A percentile compares a stretch with the other conserved stretches of the same genome.
phyloP scores from a whole-genome alignment of 2,797 vertebrate genomes.

The Chelmon rostratus region DNA sequence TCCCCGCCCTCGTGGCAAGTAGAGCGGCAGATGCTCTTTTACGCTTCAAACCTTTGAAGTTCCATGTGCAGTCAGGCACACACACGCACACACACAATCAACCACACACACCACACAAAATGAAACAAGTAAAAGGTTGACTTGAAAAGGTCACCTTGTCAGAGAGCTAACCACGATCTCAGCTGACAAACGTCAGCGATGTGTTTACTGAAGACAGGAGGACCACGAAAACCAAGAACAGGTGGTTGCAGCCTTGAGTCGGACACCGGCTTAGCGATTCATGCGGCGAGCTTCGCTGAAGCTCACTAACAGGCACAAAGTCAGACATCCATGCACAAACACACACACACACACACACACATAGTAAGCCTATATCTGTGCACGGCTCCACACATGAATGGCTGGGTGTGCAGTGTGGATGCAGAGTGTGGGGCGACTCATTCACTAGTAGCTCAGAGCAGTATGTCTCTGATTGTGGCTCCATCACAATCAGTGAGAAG shows the following conservation, averaged over 20 bases:
- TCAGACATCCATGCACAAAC: background rate
- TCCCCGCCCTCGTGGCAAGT: slow-evolving; percentile 47
- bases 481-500: slow-evolving; percentile 22
- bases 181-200: slow-evolving; percentile 54
- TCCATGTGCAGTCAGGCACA: slow-evolving; percentile 1
- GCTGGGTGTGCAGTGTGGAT: slow-evolving; percentile 12
- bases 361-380: background rate
- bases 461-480: slow-evolving; percentile 20
- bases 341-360: background rate
- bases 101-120: slow-evolving; percentile 27
- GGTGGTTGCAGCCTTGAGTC: slow-evolving; percentile 3
- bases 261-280: background rate
- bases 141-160: slow-evolving; percentile 63
- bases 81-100: slow-evolving; percentile 25
- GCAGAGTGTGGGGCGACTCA: background rate
- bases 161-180: slow-evolving; percentile 42
- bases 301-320: background rate
- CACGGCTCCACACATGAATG: background rate
- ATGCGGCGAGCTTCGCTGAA: background rate
- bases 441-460: slow-evolving; percentile 9
- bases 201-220: slow-evolving; percentile 16
- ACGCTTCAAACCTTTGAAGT: slow-evolving; percentile 63
- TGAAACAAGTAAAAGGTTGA: slow-evolving; percentile 49
- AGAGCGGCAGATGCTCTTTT: slow-evolving; percentile 65
- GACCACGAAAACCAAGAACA: slow-evolving; percentile 20